Conservation (phyloP, 2,888 invertebrate genomes). For the Nesidiocoris tenuis region DNA sequence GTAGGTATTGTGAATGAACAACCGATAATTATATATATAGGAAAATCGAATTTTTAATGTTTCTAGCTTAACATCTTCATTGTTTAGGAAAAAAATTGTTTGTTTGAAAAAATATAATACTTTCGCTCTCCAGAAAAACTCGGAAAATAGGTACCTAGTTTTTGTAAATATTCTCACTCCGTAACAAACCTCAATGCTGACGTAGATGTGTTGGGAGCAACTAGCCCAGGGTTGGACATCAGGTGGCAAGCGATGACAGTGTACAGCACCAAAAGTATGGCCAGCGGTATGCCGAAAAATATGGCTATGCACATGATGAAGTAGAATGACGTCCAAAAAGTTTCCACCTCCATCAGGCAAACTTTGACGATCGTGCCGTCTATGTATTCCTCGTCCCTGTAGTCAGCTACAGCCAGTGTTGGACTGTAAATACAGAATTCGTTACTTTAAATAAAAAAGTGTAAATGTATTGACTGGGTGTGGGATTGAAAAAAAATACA, state of each 20-base stretch:
- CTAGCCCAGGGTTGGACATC: constrained; percentile 74
- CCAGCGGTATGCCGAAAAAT: constrained; percentile 82
- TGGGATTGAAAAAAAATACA: too few species aligned
- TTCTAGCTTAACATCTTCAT: too few species aligned
- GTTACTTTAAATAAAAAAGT: not conserved
- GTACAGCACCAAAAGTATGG: constrained; percentile 78
- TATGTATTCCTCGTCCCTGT: constrained; percentile 68
- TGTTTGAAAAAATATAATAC: too few species aligned
- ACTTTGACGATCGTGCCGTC: constrained; percentile 72
- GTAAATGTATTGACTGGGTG: too few species aligned
- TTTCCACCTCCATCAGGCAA: constrained; percentile 77
- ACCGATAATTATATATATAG: too few species aligned
- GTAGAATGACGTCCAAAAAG: constrained; percentile 75
- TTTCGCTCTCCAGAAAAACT: too few species aligned
- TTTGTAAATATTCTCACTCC: too few species aligned
- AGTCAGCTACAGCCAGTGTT: constrained; percentile 76
- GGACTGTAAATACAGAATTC: constrained; percentile 63
- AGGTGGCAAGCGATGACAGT: constrained; percentile 81
- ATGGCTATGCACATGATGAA: constrained; percentile 75
- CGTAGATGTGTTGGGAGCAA: constrained; percentile 59
- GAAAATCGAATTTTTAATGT: too few species aligned
- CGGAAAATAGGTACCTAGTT: too few species aligned
- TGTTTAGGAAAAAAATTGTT: too few species aligned
- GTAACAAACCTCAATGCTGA: constrained; percentile 52
- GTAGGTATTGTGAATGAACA: too few species aligned